These are phyloP conservation scores for Euglossa dilemma DNA, from an alignment of 1,140 invertebrate species.

Conservation along the genomic window DNA sequence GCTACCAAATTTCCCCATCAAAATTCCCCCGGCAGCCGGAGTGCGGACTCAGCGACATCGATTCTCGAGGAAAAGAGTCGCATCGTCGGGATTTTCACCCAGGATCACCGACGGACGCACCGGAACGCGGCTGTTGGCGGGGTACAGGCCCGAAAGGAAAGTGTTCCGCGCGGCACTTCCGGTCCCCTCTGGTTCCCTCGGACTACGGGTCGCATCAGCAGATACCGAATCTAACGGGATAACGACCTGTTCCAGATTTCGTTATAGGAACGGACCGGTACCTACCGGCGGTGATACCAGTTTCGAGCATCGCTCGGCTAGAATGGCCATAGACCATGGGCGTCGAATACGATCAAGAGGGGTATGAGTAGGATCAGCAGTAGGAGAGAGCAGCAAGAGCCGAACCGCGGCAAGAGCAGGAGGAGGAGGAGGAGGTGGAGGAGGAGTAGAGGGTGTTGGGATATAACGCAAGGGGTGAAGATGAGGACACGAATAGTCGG, in stretches of 20 bases:
- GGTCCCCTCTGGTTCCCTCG: slow-evolving; percentile 5
- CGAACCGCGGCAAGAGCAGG: slow-evolving; percentile 24
- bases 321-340: slow-evolving; percentile 45
- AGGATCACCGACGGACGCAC: not conserved
- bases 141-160: not conserved
- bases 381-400: slow-evolving; percentile 23
- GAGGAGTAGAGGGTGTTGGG: slow-evolving; percentile 49
- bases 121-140: not conserved
- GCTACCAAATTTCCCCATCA: not conserved
- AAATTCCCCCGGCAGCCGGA: not conserved
- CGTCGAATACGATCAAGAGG: slow-evolving; percentile 48
- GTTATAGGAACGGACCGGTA: slow-evolving; percentile 56
- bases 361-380: slow-evolving; percentile 33
- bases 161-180: slow-evolving; percentile 51
- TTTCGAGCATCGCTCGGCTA: slow-evolving; percentile 42
- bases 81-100: not conserved
- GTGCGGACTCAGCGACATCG: slow-evolving; percentile 21
- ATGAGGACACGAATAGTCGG: slow-evolving; percentile 70
- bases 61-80: not conserved
- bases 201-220: slow-evolving; percentile 38
- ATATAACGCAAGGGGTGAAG: slow-evolving; percentile 67
- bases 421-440: slow-evolving; percentile 38
- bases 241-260: slow-evolving; percentile 71
- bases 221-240: slow-evolving; percentile 61
- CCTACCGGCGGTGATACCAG: slow-evolving; percentile 22